Percentiles rank a stretch among this genome's conserved stretches.
phyloP scores from a whole-genome alignment of 2,113 vertebrate genomes.

The Podiceps cristatus region DNA sequence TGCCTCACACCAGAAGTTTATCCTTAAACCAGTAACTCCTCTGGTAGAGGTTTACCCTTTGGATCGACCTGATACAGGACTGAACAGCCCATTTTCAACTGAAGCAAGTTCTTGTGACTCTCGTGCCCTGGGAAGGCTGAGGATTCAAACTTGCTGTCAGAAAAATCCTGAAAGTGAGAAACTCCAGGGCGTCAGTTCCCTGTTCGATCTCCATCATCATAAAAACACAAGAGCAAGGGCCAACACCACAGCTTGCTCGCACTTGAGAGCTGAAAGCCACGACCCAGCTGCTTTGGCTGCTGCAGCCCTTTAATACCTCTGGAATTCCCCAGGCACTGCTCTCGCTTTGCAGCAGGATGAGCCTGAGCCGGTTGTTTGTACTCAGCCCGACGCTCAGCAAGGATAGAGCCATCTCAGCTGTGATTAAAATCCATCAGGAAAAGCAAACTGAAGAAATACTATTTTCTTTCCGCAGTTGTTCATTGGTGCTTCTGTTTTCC shows the following conservation, averaged over 20 bases:
- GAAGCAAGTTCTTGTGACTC: neutral
- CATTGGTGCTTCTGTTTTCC: neutral
- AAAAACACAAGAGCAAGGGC: neutral
- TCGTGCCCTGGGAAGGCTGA: neutral
- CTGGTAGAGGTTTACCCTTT: neutral
- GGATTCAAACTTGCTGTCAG: neutral
- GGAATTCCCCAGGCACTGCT: neutral
- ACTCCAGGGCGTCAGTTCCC: neutral
- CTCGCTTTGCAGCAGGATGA: neutral
- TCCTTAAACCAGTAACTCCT: neutral
- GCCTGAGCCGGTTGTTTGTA: neutral
- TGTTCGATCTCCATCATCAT: neutral
- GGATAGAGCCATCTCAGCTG: neutral
- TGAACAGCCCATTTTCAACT: neutral
- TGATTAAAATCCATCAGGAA: neutral
- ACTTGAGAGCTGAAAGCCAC: neutral
- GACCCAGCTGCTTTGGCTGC: slow-evolving; percentile 13
- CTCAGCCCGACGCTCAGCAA: neutral
- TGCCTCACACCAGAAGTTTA: neutral
- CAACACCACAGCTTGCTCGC: neutral
- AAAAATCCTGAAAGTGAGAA: neutral
- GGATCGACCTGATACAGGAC: neutral
- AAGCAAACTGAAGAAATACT: neutral
- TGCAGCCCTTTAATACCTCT: neutral
- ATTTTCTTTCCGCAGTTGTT: neutral